A percentile compares a stretch with the other conserved stretches of the same genome.
Conservation (phyloP, 2,113 vertebrate species). For the Eira barbara region DNA sequence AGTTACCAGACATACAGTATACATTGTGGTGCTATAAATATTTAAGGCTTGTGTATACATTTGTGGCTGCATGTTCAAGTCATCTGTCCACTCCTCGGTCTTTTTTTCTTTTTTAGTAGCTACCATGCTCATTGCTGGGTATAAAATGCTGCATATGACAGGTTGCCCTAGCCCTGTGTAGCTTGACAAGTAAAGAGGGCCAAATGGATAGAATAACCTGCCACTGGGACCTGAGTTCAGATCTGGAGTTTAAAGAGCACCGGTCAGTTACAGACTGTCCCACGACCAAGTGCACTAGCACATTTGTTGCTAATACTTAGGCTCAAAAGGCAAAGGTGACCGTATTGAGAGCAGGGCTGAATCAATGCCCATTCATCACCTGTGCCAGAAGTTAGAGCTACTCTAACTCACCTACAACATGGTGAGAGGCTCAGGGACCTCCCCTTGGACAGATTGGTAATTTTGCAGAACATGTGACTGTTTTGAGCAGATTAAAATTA, state of each 20-base stretch:
- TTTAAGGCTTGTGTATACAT: background rate
- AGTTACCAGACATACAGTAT: background rate
- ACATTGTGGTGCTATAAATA: background rate
- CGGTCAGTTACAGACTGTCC: background rate
- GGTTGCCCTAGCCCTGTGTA: background rate
- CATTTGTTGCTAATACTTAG: background rate
- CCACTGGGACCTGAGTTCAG: background rate
- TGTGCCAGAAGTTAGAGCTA: background rate
- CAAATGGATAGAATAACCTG: background rate
- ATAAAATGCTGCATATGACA: background rate
- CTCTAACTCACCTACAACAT: background rate
- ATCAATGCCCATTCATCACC: background rate
- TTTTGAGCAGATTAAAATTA: background rate
- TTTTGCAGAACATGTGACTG: background rate
- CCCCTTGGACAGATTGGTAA: background rate
- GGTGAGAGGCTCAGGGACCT: background rate
- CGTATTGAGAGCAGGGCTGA: background rate
- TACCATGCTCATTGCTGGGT: background rate
- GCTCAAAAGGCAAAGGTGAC: background rate
- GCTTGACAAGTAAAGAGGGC: background rate
- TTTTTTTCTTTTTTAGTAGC: background rate
- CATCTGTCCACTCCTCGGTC: background rate
- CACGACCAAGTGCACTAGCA: background rate
- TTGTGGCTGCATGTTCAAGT: background rate
- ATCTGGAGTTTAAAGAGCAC: background rate